These are phyloP conservation scores for Spatulosminthurus flaviceps DNA, from an alignment of 2,888 invertebrate genomes.

Conservation along the genomic window DNA sequence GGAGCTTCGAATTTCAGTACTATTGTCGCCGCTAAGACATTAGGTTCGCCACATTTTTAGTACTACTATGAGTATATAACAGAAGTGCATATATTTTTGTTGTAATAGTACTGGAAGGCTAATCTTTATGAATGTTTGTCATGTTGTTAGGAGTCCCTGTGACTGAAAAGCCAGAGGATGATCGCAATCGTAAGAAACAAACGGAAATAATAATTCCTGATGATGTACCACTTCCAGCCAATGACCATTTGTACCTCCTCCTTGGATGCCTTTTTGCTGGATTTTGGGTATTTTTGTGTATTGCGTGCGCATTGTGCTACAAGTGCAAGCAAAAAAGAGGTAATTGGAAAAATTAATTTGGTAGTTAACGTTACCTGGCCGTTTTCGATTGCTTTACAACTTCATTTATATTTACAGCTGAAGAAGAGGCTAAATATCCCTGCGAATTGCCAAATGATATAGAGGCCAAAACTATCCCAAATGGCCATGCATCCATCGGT, in stretches of 20 bases:
- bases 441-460: slow-evolving; percentile 59
- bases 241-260: slow-evolving; percentile 69
- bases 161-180: slow-evolving; percentile 62
- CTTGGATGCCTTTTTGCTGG: slow-evolving; percentile 71
- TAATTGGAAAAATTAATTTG: slow-evolving; percentile 41
- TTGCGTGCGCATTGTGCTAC: slow-evolving; percentile 62
- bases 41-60: slow-evolving; percentile 65
- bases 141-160: slow-evolving; percentile 53
- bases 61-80: too few relatives aligned
- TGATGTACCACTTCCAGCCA: slow-evolving; percentile 61
- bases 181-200: slow-evolving; percentile 51
- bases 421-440: slow-evolving; percentile 63
- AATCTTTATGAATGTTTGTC: neutral
- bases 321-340: slow-evolving; percentile 63
- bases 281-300: slow-evolving; percentile 67
- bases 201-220: slow-evolving; percentile 56
- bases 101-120: too few relatives aligned
- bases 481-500: slow-evolving; percentile 55
- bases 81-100: too few relatives aligned
- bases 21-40: slow-evolving; percentile 76
- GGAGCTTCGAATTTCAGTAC: slow-evolving; percentile 87
- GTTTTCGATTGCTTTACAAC: too few relatives aligned
- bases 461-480: slow-evolving; percentile 60
- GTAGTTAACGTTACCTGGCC: too few relatives aligned
- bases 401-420: slow-evolving; percentile 54